phyloP scores from a whole-genome alignment of 2,113 vertebrate species.

The Apteryx mantelli region DNA sequence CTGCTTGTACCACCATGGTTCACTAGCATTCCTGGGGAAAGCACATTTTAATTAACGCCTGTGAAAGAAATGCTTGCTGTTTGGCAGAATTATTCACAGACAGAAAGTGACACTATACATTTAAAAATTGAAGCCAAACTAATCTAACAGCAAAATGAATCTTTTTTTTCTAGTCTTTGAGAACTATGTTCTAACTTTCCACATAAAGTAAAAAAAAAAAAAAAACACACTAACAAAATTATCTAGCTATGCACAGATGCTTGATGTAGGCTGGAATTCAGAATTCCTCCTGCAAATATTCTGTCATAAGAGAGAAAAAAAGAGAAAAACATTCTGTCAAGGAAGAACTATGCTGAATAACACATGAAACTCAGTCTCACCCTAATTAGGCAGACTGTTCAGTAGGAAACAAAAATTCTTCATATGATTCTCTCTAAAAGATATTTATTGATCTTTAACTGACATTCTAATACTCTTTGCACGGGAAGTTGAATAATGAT shows the following conservation, averaged over 20 bases:
- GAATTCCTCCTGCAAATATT: neutral
- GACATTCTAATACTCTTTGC: neutral
- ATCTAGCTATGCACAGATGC: no score
- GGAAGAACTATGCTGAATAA: neutral
- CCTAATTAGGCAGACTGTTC: neutral
- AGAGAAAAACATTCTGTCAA: neutral
- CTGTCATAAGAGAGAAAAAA: neutral
- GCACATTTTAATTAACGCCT: neutral
- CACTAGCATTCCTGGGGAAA: neutral
- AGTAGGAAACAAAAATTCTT: neutral
- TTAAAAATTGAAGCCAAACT: neutral
- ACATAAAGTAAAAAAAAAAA: neutral
- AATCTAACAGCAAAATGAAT: neutral
- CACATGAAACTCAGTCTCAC: neutral
- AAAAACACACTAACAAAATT: neutral
- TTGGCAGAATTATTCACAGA: neutral
- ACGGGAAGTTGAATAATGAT: neutral
- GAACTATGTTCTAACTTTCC: neutral
- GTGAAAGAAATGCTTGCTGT: accelerated
- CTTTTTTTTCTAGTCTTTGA: neutral
- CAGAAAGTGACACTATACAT: neutral
- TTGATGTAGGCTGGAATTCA: neutral
- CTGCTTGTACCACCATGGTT: neutral
- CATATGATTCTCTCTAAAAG: neutral
- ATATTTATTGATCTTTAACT: neutral